phyloP scores from a whole-genome alignment of 2,888 invertebrate species.

The Lomographa bimaculata region DNA sequence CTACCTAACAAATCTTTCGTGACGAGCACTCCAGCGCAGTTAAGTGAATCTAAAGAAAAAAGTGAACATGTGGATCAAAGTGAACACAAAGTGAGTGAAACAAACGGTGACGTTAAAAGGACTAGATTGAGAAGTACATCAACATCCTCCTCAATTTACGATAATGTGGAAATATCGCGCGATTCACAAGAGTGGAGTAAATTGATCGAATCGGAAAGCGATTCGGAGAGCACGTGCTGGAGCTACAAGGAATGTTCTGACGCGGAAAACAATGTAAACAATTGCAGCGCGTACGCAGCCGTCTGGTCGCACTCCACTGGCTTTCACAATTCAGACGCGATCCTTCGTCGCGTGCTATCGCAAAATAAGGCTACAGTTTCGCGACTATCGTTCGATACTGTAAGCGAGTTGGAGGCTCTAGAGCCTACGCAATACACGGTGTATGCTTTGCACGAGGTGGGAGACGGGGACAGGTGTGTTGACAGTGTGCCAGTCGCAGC shows the following conservation, averaged over 20 bases:
- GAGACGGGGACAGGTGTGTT: constrained; percentile 63
- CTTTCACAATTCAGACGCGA: constrained; percentile 73
- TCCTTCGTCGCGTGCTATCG: constrained; percentile 60
- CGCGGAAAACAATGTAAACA: constrained; percentile 50
- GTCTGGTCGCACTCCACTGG: constrained; percentile 76
- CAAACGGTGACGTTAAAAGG: constrained; percentile 39
- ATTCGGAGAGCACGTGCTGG: constrained; percentile 76
- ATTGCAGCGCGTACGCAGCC: constrained; percentile 64
- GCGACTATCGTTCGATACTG: constrained; percentile 69
- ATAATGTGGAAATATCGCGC: constrained; percentile 47
- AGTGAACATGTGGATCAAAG: constrained; percentile 30
- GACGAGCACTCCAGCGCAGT: constrained; percentile 57
- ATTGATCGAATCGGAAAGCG: constrained; percentile 58
- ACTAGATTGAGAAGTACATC: constrained; percentile 55
- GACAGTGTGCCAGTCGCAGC: constrained; percentile 57
- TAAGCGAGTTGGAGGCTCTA: constrained; percentile 51
- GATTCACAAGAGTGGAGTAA: constrained; percentile 36
- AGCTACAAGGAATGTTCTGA: constrained; percentile 73
- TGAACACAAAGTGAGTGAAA: constrained; percentile 14
- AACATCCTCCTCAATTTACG: constrained; percentile 48
- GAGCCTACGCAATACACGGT: constrained; percentile 61
- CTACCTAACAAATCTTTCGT: constrained; percentile 59
- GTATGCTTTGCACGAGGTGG: constrained; percentile 73
- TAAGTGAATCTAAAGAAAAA: constrained; percentile 41
- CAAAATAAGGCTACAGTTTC: constrained; percentile 67